A percentile compares a stretch with the other conserved stretches of the same genome.
Evolutionary conservation across 30 jellyfish, hydroid and myxozoan species (phyloP).

Genomic region (Hydractinia symbiolongicarpus): DNA sequence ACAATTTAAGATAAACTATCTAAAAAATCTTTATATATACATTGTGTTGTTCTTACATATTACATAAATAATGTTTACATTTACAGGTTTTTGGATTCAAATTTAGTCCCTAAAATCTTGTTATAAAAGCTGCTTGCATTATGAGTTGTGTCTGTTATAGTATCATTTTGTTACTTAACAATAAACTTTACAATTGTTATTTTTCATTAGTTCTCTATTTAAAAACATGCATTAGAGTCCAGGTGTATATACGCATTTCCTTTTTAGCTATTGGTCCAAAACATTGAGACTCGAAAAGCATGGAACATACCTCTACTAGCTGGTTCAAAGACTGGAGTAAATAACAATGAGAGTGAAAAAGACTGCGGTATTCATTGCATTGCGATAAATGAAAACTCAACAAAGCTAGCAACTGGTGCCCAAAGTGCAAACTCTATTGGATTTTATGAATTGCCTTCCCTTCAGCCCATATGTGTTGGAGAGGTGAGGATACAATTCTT

Average conservation of each 20-base stretch:
- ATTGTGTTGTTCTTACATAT: no score
- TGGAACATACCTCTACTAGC: conserved; percentile 76
- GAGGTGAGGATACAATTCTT: conserved; percentile 43
- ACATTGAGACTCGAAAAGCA: conserved; percentile 32
- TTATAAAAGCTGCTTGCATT: no score
- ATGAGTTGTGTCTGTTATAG: no score
- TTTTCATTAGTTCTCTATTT: no score
- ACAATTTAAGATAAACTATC: no score
- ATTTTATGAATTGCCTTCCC: conserved; percentile 66
- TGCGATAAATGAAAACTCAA: conserved; percentile 57
- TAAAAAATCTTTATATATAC: no score
- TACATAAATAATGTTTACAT: no score
- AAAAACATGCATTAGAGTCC: no score
- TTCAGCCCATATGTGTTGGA: conserved; percentile 87
- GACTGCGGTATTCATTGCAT: conserved; percentile 95
- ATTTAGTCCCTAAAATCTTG: no score
- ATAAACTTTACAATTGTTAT: no score
- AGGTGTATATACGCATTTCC: not conserved
- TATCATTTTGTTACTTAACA: no score
- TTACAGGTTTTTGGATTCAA: no score
- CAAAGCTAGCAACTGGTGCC: conserved; percentile 94
- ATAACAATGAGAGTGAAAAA: conserved; percentile 39
- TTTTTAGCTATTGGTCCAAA: conserved; percentile 69
- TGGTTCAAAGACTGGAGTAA: conserved; percentile 27
- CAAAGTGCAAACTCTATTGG: conserved; percentile 71